Evolutionary conservation across 2,113 vertebrate genomes (phyloP), one percentile per base, ranked within the genome.

Genomic region (Rhizomys pruinosus): DNA sequence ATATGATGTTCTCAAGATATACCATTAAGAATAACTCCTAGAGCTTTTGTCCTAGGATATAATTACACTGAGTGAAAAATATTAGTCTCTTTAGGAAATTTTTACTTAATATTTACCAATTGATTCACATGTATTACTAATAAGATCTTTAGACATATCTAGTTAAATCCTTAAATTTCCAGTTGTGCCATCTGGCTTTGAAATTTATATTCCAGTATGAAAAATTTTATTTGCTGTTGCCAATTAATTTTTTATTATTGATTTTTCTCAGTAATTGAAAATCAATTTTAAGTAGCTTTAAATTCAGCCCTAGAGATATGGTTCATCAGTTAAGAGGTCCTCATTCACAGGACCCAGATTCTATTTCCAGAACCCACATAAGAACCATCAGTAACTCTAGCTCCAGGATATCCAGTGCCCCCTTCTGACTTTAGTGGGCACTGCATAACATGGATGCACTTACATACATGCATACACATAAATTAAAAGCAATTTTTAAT

Each of bases 231-330:
- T 84, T 68, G 8, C 39, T 47, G 81, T 71, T 82, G 29, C 11
- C 52, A 74, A 71, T 87, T 88, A 74, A 82, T 55, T 86, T 84
- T 90, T 80, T 88, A 78, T 82, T 68, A 57, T 22, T 89, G n/a
- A 52, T 79, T 92, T 94, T 87, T 34, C 25, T 93, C 37, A 79
- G 42, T 90, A 86, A 59, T 47, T 84, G 0, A 7, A 92, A 66
- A 88, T 88, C 63, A 69, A n/a, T n/a, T n/a, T n/a, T n/a, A n/a
- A n/a, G n/a, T n/a, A n/a, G n/a, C n/a, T n/a, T n/a, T n/a, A n/a
- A n/a, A n/a, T n/a, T n/a, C n/a, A n/a, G n/a, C n/a, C n/a, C n/a
- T n/a, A n/a, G n/a, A n/a, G n/a, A n/a, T n/a, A n/a, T n/a, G n/a
- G n/a, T n/a, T n/a, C n/a, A n/a, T n/a, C n/a, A n/a, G n/a, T n/a